phyloP scores from a whole-genome alignment of 35 echinoderm and acorn worm genomes.

The Hemicentrotus pulcherrimus region DNA sequence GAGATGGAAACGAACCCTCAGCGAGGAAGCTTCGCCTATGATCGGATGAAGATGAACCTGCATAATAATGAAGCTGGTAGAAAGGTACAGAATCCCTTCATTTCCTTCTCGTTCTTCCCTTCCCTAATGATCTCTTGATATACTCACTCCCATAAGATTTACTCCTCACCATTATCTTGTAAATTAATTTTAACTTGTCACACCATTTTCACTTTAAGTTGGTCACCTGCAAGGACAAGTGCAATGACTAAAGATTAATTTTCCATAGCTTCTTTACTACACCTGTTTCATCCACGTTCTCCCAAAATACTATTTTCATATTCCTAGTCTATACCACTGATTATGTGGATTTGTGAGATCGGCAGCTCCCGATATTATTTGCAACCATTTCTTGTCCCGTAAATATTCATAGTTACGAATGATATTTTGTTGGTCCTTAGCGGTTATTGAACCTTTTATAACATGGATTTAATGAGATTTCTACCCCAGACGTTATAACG shows the following conservation, averaged over 20 bases:
- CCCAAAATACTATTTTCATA: no score
- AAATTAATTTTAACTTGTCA: no score
- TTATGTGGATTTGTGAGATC: not conserved
- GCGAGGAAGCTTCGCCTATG: constrained; percentile 58
- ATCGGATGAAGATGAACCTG: constrained; percentile 82
- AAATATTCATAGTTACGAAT: not conserved
- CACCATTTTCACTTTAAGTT: not conserved
- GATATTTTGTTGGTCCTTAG: not conserved
- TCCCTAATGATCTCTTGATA: not conserved
- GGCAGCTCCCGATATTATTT: not conserved
- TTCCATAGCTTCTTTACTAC: no score
- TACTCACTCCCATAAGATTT: not conserved
- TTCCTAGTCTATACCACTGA: not conserved
- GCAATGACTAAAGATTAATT: no score
- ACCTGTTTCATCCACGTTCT: no score
- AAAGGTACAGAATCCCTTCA: constrained; percentile 52
- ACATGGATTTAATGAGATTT: not conserved
- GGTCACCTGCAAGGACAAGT: no score
- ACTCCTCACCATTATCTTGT: no score
- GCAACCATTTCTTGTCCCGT: not conserved
- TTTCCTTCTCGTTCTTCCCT: not conserved
- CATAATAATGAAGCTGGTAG: constrained; percentile 97
- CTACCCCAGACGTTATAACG: not conserved
- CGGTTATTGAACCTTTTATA: not conserved
- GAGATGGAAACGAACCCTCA: constrained; percentile 83